Evolutionary conservation across 1,140 invertebrate species (phyloP).

Genomic region (Liolophura sinensis): DNA sequence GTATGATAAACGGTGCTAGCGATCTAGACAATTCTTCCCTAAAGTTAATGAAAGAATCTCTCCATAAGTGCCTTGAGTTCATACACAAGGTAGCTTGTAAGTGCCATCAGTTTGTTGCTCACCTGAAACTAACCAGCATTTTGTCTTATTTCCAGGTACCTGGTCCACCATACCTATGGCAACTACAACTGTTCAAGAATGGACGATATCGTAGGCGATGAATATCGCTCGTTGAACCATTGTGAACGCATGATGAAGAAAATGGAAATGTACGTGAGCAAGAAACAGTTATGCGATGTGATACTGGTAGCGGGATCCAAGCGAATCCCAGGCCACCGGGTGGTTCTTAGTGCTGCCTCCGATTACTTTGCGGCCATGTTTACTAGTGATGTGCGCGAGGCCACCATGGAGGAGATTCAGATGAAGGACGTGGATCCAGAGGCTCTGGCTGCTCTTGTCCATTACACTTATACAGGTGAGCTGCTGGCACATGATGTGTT

Average conservation of each 20-base stretch:
- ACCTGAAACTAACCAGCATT: too few relatives aligned
- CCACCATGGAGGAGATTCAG: conserved; percentile 81
- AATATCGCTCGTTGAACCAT: conserved; percentile 77
- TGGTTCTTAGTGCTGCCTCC: conserved; percentile 86
- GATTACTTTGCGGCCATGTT: conserved; percentile 97
- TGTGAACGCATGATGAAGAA: conserved; percentile 77
- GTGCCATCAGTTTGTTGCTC: too few relatives aligned
- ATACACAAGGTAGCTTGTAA: too few relatives aligned
- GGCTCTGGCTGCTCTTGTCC: conserved; percentile 78
- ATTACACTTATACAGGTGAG: conserved; percentile 87
- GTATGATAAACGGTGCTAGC: too few relatives aligned
- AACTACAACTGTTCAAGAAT: conserved; percentile 22
- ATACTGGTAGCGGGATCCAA: conserved; percentile 61
- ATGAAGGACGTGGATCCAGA: conserved; percentile 82
- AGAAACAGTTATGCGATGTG: conserved; percentile 62
- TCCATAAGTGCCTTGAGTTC: too few relatives aligned
- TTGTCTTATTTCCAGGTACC: conserved; percentile 5
- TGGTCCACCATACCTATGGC: conserved; percentile 31
- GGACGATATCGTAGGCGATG: conserved; percentile 67
- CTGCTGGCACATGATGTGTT: too few relatives aligned
- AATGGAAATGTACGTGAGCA: conserved; percentile 80
- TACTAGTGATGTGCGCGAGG: conserved; percentile 81
- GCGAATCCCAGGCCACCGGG: conserved; percentile 67
- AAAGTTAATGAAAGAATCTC: too few relatives aligned
- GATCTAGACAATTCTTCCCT: too few relatives aligned